Base-by-base conservation (phyloP, 2,888 invertebrate genomes). In the Euphydryas editha region DNA sequence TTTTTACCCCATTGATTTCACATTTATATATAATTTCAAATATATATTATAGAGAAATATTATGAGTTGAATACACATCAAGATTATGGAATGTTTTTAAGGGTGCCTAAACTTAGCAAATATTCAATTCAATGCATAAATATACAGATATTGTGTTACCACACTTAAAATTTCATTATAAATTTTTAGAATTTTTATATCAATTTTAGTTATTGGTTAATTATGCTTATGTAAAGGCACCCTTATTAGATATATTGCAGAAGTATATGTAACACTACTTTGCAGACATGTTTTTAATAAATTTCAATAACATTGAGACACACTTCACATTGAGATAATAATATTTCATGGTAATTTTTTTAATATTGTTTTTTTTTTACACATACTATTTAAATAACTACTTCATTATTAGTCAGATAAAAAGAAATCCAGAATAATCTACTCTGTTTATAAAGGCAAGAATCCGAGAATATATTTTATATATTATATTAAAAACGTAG, bases 31-130 rank as follows among this genome's bases (percentile, higher is more conserved):
- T 39, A 62, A 55, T 18, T n/a, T 21, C 61, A 17, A 54, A 21
- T 56, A 46, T 55, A 56, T 44, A 46, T 17, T 24, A 51, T 17
- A 54, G 5, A 30, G 10, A 30, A n/a, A 47, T 10, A 17, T 17
- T 47, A 54, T 56, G 46, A 46, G 17, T 39, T 21, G 13, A 56
- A 49, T 56, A 62, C 44, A 62, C 44, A 62, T 56, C 18, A 21
- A 56, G 24, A 57, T 47, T 57, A 37, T 57, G 56, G 62, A 62
- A 57, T 57, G 47, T 57, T 56, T 47, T 44, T 57, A 57, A 39
- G 39, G 57, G 39, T 21, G 21, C 42, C 44, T 17, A 11, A 36
- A 17, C 17, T 54, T 10, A 18, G 17, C 20, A 21, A 15, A 24
- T 58, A 58, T 44, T 21, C 4, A 24, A 44, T 58, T 20, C 24